Conservation (phyloP, 2,888 invertebrate species). For the Hedya salicella region DNA sequence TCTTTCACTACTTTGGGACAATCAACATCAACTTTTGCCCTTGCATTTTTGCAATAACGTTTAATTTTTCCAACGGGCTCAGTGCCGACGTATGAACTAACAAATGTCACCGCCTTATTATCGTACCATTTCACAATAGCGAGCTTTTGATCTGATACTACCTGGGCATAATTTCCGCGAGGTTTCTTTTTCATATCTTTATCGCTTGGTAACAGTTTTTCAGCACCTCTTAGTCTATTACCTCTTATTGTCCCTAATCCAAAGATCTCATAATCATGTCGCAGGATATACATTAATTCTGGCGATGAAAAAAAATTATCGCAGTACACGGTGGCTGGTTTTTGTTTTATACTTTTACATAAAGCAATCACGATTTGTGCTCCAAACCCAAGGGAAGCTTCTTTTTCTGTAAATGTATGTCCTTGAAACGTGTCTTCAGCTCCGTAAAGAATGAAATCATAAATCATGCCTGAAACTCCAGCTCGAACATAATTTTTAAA, state of each 20-base stretch:
- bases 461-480: too few relatives aligned
- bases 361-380: too few relatives aligned
- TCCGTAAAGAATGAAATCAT: too few relatives aligned
- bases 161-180: conserved; percentile 21
- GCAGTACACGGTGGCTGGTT: too few relatives aligned
- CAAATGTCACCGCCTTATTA: conserved; percentile 30
- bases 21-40: conserved; percentile 43
- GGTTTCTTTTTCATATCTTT: conserved; percentile 36
- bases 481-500: too few relatives aligned
- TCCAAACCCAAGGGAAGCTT: conserved; percentile 51
- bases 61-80: conserved; percentile 38
- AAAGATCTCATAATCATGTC: too few relatives aligned
- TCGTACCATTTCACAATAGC: conserved; percentile 26
- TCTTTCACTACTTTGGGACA: conserved; percentile 47
- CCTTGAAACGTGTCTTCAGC: conserved; percentile 52
- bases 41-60: too few relatives aligned
- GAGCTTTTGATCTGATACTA: conserved; percentile 23
- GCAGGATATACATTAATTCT: too few relatives aligned
- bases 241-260: too few relatives aligned
- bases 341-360: too few relatives aligned
- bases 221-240: conserved; percentile 24
- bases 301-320: too few relatives aligned
- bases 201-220: conserved; percentile 20
- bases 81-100: conserved; percentile 16
- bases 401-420: conserved; percentile 49